These are phyloP conservation scores for Harpagifer antarcticus DNA, from an alignment of 2,797 vertebrate genomes.

Conservation along the genomic window DNA sequence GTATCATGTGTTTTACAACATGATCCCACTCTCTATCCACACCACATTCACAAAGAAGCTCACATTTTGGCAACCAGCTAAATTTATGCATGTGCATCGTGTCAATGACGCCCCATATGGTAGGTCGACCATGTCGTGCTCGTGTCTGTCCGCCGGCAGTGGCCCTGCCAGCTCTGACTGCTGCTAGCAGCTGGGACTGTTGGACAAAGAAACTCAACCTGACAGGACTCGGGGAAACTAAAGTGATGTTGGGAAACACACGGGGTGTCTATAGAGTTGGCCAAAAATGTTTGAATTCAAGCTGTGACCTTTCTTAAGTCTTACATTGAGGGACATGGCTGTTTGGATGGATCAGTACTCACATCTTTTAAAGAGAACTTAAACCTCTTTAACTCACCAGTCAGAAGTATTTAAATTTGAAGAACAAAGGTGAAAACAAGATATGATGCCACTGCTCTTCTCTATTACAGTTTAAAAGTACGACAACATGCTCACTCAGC, in stretches of 20 bases:
- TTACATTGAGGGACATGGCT: background rate
- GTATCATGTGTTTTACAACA: background rate
- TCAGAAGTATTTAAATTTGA: background rate
- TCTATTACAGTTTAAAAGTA: background rate
- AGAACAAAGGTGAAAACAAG: background rate
- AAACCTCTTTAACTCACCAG: too few species aligned
- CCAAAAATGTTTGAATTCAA: background rate
- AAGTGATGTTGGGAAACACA: conserved; percentile 12
- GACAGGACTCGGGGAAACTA: conserved; percentile 34
- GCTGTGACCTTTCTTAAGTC: background rate
- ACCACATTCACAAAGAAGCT: background rate
- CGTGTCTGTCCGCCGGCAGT: conserved; percentile 42
- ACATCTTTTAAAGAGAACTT: too few species aligned
- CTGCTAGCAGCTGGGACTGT: conserved; percentile 52
- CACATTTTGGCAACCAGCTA: background rate
- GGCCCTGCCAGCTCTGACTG: conserved; percentile 40
- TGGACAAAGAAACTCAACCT: conserved; percentile 56
- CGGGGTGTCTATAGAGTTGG: background rate
- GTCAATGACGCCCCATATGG: conserved; percentile 59
- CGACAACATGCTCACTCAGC: too few species aligned
- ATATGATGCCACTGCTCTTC: background rate
- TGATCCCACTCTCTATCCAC: background rate
- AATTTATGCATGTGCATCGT: conserved; percentile 11
- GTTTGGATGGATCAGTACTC: background rate
- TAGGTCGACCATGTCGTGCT: conserved; percentile 50